Percentiles rank a stretch among this genome's conserved stretches.
Evolutionary conservation across 1,140 invertebrate genomes (phyloP).

Genomic region (Drosophila biarmipes): DNA sequence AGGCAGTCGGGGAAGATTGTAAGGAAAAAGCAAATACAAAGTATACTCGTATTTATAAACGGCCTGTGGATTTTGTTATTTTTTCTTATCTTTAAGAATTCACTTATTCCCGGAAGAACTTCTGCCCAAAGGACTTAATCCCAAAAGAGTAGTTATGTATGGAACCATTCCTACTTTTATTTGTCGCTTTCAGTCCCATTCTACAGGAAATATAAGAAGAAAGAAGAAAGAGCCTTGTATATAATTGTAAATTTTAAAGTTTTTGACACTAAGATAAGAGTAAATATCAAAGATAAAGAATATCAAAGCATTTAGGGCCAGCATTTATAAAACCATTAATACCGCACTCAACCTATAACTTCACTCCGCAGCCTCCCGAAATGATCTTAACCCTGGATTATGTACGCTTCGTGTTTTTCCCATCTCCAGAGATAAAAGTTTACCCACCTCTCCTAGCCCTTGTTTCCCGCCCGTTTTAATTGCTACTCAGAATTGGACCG

Average conservation of each 20-base stretch:
- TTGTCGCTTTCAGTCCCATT: too few relatives aligned
- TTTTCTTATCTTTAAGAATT: not conserved
- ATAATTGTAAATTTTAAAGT: too few relatives aligned
- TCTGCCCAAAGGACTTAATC: not conserved
- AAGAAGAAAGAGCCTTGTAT: too few relatives aligned
- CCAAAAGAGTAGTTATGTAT: not conserved
- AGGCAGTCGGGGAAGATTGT: not conserved
- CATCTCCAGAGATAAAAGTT: slow-evolving; percentile 36
- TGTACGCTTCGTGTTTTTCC: slow-evolving; percentile 33
- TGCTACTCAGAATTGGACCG: slow-evolving; percentile 68
- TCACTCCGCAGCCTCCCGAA: slow-evolving; percentile 19
- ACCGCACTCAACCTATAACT: slow-evolving; percentile 9
- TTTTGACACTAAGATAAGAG: too few relatives aligned
- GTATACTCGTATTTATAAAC: not conserved
- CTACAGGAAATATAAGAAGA: too few relatives aligned
- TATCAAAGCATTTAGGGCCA: slow-evolving; percentile 2
- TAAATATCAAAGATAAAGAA: too few relatives aligned
- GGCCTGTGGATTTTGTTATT: not conserved
- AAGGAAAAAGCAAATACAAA: not conserved
- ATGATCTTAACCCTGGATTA: slow-evolving; percentile 30
- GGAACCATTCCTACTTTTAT: not conserved
- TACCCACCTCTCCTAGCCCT: slow-evolving; percentile 26
- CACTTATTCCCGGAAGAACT: too few relatives aligned
- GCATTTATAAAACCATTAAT: slow-evolving; percentile 24
- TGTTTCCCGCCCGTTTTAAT: slow-evolving; percentile 60